phyloP scores from a whole-genome alignment of 2,113 vertebrate species.

The Tonatia bakeri region DNA sequence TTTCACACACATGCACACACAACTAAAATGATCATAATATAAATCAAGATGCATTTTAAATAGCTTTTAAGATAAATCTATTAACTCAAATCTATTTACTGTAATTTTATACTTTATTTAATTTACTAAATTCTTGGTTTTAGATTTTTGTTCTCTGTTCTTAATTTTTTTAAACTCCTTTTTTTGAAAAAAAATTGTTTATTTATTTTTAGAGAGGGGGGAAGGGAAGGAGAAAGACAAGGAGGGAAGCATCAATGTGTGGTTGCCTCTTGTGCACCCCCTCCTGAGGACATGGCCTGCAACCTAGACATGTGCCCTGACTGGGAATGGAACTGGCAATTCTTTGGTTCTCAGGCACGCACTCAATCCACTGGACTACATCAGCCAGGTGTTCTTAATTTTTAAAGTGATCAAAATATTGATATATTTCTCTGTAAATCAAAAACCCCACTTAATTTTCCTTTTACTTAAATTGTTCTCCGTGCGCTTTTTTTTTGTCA shows the following conservation, averaged over 20 bases:
- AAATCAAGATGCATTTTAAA: not conserved
- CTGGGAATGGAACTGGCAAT: no score
- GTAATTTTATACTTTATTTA: not conserved
- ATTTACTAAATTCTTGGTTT: constrained; percentile 1
- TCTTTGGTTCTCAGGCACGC: no score
- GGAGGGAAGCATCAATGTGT: no score
- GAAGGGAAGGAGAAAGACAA: no score
- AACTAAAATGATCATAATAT: not conserved
- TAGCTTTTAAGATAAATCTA: not conserved
- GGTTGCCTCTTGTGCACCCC: no score
- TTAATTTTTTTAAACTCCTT: not conserved
- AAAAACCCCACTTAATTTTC: not conserved
- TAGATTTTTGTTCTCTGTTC: not conserved
- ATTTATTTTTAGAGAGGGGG: no score
- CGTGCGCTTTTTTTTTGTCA: constrained; percentile 39
- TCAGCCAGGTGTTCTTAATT: no score
- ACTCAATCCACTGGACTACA: no score
- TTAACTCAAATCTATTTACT: not conserved
- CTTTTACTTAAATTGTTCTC: constrained; percentile 35
- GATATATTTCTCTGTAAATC: not conserved
- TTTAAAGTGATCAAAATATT: not conserved
- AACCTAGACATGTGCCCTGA: no score
- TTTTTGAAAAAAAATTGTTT: no score
- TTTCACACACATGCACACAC: not conserved
- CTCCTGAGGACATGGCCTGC: no score